These are phyloP conservation scores for Suncus etruscus DNA, from an alignment of 2,113 vertebrate genomes.

Conservation along the genomic window DNA sequence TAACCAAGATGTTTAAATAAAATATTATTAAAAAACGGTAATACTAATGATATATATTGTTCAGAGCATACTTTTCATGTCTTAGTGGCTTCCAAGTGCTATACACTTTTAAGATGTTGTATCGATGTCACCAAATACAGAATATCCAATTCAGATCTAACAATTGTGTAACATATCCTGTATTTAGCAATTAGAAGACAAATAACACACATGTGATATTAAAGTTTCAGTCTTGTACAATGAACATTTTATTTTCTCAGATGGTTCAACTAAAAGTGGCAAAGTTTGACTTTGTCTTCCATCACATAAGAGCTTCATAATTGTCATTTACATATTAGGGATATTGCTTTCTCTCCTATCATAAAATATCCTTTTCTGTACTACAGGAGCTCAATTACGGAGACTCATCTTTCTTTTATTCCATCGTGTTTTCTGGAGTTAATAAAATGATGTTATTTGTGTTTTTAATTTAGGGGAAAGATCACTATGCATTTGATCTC, in stretches of 20 bases:
- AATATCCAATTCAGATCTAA: not conserved
- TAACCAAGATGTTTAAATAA: too few relatives aligned
- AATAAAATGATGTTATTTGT: not conserved
- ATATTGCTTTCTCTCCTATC: not conserved
- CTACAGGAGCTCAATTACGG: not conserved
- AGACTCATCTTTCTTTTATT: not conserved
- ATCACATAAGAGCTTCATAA: not conserved
- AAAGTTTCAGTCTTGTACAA: not conserved
- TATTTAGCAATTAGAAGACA: not conserved
- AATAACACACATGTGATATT: not conserved
- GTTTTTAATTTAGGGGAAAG: not conserved
- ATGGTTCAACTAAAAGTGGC: not conserved
- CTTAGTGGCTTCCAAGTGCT: not conserved
- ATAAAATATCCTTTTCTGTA: not conserved
- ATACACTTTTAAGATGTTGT: not conserved
- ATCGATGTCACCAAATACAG: not conserved
- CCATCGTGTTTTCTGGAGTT: not conserved
- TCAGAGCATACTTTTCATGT: conserved; percentile 12
- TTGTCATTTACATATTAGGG: not conserved
- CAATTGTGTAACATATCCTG: not conserved
- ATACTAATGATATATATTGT: not conserved
- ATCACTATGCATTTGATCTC: not conserved
- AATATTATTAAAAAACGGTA: not conserved
- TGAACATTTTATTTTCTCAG: not conserved
- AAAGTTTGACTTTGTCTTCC: too few relatives aligned